These are phyloP conservation scores for Nymphalis polychloros DNA, from an alignment of 2,888 invertebrate species.

Conservation along the genomic window DNA sequence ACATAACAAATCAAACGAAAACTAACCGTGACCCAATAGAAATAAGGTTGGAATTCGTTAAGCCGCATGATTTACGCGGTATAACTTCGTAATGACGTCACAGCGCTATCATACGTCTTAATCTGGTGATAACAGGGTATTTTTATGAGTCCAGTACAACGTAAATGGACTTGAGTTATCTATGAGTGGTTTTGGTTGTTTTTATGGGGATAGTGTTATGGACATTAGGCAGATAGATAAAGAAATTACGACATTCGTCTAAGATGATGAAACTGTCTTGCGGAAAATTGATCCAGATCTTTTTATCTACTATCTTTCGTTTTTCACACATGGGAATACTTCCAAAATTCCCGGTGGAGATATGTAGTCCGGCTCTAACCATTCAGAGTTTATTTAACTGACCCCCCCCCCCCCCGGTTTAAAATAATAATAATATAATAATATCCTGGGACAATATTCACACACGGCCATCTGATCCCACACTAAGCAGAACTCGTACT, in stretches of 20 bases:
- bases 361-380: too few relatives aligned
- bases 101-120: slow-evolving; percentile 52
- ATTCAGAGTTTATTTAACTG: too few relatives aligned
- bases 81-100: slow-evolving; percentile 47
- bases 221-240: slow-evolving; percentile 21
- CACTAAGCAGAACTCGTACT: too few relatives aligned
- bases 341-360: not conserved
- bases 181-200: slow-evolving; percentile 45
- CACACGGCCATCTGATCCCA: too few relatives aligned
- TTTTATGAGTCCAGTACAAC: slow-evolving; percentile 52
- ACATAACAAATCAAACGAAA: slow-evolving; percentile 15
- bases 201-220: slow-evolving; percentile 44
- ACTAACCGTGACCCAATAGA: slow-evolving; percentile 33
- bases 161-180: slow-evolving; percentile 51
- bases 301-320: not conserved
- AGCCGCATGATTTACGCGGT: not conserved
- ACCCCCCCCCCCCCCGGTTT: too few relatives aligned
- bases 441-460: too few relatives aligned
- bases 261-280: not conserved
- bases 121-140: slow-evolving; percentile 50
- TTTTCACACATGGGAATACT: not conserved
- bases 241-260: not conserved
- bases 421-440: too few relatives aligned
- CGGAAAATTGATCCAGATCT: not conserved
- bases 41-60: slow-evolving; percentile 36